Evolutionary conservation across 2,888 invertebrate genomes (phyloP).

Genomic region (Dichetophora obliterata): DNA sequence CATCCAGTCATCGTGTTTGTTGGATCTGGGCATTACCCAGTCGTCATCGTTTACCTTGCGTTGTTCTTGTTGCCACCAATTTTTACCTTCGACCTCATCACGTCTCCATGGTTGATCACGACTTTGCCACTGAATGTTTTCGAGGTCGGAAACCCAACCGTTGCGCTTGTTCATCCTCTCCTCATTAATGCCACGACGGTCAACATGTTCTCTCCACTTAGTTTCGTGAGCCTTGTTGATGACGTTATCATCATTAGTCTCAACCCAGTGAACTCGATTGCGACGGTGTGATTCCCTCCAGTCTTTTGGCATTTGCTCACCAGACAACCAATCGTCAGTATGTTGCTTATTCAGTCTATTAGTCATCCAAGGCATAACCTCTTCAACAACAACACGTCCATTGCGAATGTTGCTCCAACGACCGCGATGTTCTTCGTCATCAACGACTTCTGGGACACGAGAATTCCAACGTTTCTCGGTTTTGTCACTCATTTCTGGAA

Average conservation of each 20-base stretch:
- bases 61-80: no score
- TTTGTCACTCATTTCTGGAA: background rate
- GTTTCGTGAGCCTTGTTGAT: background rate
- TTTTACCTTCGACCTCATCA: no score
- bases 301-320: background rate
- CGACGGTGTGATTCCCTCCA: background rate
- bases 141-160: no score
- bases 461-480: background rate
- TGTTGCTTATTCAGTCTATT: background rate
- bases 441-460: background rate
- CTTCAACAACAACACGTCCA: constrained; percentile 19
- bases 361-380: background rate
- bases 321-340: background rate
- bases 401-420: constrained; percentile 7
- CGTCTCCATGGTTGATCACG: no score
- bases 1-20: background rate
- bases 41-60: no score
- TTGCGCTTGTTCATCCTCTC: no score
- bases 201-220: background rate
- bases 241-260: background rate
- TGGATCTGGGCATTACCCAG: background rate
- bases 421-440: background rate
- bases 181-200: no score
- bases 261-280: background rate
- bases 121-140: no score